These are phyloP conservation scores for Bombus balteatus DNA, from an alignment of 1,140 invertebrate species.

Conservation along the genomic window DNA sequence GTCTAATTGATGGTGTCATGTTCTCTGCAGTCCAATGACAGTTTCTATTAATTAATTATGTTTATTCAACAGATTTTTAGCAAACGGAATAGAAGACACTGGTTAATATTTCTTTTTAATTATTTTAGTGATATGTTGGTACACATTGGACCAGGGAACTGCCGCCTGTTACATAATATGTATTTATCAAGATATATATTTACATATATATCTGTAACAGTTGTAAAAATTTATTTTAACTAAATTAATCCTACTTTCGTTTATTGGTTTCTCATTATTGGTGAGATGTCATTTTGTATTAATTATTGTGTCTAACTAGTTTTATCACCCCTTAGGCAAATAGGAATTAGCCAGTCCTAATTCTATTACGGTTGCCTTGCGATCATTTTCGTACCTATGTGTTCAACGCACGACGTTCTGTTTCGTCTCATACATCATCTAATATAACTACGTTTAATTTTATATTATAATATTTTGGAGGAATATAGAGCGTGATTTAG, in stretches of 20 bases:
- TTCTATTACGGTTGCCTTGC: constrained; percentile 76
- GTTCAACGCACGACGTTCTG: constrained; percentile 63
- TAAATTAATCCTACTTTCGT: constrained; percentile 74
- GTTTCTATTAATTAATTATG: background rate
- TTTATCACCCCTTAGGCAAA: constrained; percentile 75
- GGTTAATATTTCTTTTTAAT: constrained; percentile 16
- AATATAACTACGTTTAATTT: background rate
- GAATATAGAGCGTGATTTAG: background rate
- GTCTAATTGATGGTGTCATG: constrained; percentile 38
- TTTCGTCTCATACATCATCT: constrained; percentile 51
- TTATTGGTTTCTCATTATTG: constrained; percentile 75
- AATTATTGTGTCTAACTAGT: constrained; percentile 78
- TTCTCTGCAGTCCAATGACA: constrained; percentile 41
- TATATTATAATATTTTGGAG: background rate
- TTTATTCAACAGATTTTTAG: constrained; percentile 28
- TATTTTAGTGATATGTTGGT: background rate
- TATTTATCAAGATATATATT: constrained; percentile 39
- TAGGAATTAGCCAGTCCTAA: constrained; percentile 77
- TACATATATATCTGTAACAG: constrained; percentile 57
- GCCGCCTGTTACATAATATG: constrained; percentile 52
- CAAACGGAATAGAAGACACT: background rate
- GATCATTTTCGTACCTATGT: constrained; percentile 77
- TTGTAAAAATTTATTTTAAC: constrained; percentile 66
- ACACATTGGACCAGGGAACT: constrained; percentile 58
- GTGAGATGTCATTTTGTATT: constrained; percentile 76